Evolutionary conservation across 2,888 invertebrate species (phyloP).

Genomic region (Drosophila leonis): DNA sequence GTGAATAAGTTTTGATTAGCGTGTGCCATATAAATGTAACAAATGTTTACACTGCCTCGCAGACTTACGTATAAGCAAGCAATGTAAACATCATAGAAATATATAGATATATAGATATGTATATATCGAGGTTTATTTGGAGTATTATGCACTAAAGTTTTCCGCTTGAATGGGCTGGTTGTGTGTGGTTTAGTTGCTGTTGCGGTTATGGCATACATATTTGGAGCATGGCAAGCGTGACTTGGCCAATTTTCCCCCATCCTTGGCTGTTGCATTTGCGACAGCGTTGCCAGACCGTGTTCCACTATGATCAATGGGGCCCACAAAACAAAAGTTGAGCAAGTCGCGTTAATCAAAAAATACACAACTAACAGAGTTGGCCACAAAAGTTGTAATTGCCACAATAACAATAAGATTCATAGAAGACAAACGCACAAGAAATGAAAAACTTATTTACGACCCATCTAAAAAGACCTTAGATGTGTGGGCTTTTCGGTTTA

Average conservation of each 20-base stretch:
- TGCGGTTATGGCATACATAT: slow-evolving; percentile 54
- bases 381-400: slow-evolving; percentile 27
- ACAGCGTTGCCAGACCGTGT: slow-evolving; percentile 39
- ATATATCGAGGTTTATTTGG: slow-evolving; percentile 26
- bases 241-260: slow-evolving; percentile 56
- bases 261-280: slow-evolving; percentile 40
- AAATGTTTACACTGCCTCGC: slow-evolving; percentile 47
- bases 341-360: slow-evolving; percentile 23
- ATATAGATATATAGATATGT: slow-evolving; percentile 16
- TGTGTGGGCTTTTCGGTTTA: slow-evolving; percentile 10
- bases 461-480: slow-evolving; percentile 16
- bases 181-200: neutral
- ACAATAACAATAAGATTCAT: slow-evolving; percentile 16
- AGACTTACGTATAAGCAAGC: slow-evolving; percentile 4
- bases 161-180: slow-evolving; percentile 52
- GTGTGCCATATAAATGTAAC: slow-evolving; percentile 56
- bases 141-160: slow-evolving; percentile 63
- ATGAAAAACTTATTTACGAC: slow-evolving; percentile 61
- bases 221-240: slow-evolving; percentile 65
- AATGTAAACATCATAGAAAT: neutral
- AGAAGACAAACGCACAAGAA: slow-evolving; percentile 22
- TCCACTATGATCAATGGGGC: slow-evolving; percentile 15
- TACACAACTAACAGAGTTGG: neutral
- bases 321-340: slow-evolving; percentile 6
- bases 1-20: slow-evolving; percentile 53